These are phyloP conservation scores for Pampus argenteus DNA, from an alignment of 2,797 vertebrate genomes.

Conservation along the genomic window DNA sequence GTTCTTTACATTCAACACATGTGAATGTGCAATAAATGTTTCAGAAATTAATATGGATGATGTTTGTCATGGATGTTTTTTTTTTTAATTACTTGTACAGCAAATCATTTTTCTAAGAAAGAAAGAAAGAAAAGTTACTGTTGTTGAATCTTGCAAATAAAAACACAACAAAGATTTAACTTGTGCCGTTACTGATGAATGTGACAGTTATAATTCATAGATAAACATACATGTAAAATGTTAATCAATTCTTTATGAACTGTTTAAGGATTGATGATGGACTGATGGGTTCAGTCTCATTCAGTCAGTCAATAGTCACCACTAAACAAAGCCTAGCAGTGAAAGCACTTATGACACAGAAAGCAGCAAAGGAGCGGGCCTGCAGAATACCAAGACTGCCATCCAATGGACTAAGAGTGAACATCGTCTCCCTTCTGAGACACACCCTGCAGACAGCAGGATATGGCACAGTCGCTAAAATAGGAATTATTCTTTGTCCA, in stretches of 20 bases:
- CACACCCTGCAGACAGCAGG: conserved; percentile 29
- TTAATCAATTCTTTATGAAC: conserved; percentile 19
- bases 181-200: neutral
- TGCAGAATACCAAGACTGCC: conserved; percentile 74
- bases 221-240: neutral
- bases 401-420: conserved; percentile 66
- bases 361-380: neutral
- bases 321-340: conserved; percentile 24
- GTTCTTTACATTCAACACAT: neutral
- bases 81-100: neutral
- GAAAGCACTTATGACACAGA: conserved; percentile 23
- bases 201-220: neutral
- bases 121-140: neutral
- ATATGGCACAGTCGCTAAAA: conserved; percentile 70
- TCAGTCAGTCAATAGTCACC: conserved; percentile 37
- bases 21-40: neutral
- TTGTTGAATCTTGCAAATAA: neutral
- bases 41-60: neutral
- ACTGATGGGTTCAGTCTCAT: conserved; percentile 12
- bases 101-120: neutral
- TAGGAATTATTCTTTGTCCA: conserved; percentile 75
- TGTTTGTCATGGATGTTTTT: neutral
- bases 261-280: conserved; percentile 22
- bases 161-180: neutral
- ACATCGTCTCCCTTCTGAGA: conserved; percentile 21